These are phyloP conservation scores for Drosophila insularis DNA, from an alignment of 1,140 invertebrate genomes.

Conservation along the genomic window DNA sequence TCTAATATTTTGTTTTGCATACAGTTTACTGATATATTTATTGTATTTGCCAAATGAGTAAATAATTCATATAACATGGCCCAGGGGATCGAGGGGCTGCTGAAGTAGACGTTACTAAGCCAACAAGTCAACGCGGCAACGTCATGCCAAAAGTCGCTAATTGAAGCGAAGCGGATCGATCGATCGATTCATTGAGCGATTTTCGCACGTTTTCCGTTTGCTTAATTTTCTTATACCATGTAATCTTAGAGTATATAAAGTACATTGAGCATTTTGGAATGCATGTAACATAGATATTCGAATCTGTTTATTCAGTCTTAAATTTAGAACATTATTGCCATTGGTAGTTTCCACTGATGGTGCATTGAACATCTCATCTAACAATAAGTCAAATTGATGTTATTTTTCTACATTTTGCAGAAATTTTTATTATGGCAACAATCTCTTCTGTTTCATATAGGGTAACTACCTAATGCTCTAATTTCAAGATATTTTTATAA, in stretches of 20 bases:
- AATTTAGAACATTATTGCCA: too few relatives aligned
- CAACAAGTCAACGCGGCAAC: conserved; percentile 51
- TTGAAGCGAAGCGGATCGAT: conserved; percentile 49
- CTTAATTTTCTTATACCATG: conserved; percentile 3
- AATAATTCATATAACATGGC: conserved; percentile 19
- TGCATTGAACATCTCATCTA: too few relatives aligned
- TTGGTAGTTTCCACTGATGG: too few relatives aligned
- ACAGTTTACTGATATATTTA: conserved; percentile 55
- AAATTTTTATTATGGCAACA: too few relatives aligned
- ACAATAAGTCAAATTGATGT: too few relatives aligned
- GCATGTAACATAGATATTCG: background rate
- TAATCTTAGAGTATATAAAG: background rate
- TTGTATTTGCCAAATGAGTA: conserved; percentile 25
- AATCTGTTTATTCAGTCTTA: background rate
- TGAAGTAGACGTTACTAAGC: conserved; percentile 21
- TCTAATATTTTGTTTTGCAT: conserved; percentile 78
- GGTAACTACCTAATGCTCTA: background rate
- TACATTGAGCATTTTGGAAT: background rate
- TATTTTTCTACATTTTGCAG: too few relatives aligned
- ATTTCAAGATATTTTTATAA: background rate
- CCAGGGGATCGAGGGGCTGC: background rate
- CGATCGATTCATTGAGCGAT: conserved; percentile 57
- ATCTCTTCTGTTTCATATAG: background rate
- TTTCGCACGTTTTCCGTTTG: conserved; percentile 63
- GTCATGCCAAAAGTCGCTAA: conserved; percentile 60